phyloP scores from a whole-genome alignment of 2,888 invertebrate genomes.

The Amphipoea lucens region DNA sequence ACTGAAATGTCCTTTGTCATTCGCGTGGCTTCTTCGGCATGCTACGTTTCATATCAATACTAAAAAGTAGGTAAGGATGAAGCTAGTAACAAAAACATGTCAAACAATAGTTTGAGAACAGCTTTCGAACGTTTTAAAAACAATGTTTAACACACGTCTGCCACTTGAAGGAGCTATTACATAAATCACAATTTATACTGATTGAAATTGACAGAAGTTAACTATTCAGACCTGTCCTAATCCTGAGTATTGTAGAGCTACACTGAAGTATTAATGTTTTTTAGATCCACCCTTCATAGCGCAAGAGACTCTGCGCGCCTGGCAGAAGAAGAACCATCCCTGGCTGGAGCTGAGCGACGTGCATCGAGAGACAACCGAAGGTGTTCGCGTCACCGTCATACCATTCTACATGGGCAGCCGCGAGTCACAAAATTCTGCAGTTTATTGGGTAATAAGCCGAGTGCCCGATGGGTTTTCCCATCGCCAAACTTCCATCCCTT shows the following conservation, averaged over 20 bases:
- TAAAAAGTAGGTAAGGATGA: neutral
- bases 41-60: neutral
- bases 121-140: neutral
- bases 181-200: neutral
- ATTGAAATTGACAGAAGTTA: neutral
- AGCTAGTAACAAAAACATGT: neutral
- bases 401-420: slow-evolving; percentile 99
- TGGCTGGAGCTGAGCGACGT: slow-evolving; percentile 99
- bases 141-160: neutral
- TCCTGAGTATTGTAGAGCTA: slow-evolving; percentile 15
- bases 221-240: neutral
- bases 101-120: neutral
- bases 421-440: slow-evolving; percentile 96
- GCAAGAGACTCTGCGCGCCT: slow-evolving; percentile 97
- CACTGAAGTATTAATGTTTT: slow-evolving; percentile 50
- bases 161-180: neutral
- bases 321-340: slow-evolving; percentile 99
- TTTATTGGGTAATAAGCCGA: slow-evolving; percentile 94
- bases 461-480: neutral
- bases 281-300: slow-evolving; percentile 96
- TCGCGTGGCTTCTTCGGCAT: too few species aligned
- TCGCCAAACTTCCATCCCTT: neutral
- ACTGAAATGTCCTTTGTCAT: neutral
- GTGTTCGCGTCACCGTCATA: slow-evolving; percentile 98
- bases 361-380: slow-evolving; percentile 99